phyloP scores from a whole-genome alignment of 1,140 invertebrate genomes.

The Sesamia nonagrioides region DNA sequence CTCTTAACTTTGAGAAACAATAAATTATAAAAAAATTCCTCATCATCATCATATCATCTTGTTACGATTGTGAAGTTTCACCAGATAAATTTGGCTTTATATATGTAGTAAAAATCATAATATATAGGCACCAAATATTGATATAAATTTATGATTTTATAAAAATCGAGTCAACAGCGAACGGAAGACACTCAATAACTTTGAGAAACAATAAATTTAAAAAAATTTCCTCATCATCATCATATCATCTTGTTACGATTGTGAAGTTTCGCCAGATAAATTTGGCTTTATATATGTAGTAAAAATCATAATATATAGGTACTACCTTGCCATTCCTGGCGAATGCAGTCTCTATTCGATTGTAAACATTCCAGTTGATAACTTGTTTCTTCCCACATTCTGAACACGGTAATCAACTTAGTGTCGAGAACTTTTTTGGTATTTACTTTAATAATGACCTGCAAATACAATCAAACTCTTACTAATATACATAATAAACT shows the following conservation, averaged over 20 bases:
- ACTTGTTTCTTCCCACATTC: slow-evolving; percentile 98
- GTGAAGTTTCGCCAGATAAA: too few relatives aligned
- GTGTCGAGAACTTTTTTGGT: slow-evolving; percentile 89
- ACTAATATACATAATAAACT: background rate
- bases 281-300: too few relatives aligned
- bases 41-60: too few relatives aligned
- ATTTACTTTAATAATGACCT: slow-evolving; percentile 89
- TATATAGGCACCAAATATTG: too few relatives aligned
- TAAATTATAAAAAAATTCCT: background rate
- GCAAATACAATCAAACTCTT: background rate
- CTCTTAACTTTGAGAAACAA: background rate
- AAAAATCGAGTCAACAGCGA: too few relatives aligned
- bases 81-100: too few relatives aligned
- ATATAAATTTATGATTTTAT: too few relatives aligned
- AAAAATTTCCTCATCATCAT: background rate
- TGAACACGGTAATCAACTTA: slow-evolving; percentile 90
- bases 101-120: too few relatives aligned
- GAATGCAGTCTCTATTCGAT: slow-evolving; percentile 93
- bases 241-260: too few relatives aligned
- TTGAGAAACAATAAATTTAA: too few relatives aligned
- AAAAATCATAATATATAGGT: background rate
- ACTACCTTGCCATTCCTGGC: slow-evolving; percentile 91
- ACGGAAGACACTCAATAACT: too few relatives aligned
- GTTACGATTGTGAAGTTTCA: too few relatives aligned
- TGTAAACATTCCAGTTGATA: slow-evolving; percentile 96